A percentile compares a stretch with the other conserved stretches of the same genome.
These are phyloP conservation scores for Hemichromis elongatus DNA, from an alignment of 2,113 vertebrate genomes.

Conservation along the genomic window DNA sequence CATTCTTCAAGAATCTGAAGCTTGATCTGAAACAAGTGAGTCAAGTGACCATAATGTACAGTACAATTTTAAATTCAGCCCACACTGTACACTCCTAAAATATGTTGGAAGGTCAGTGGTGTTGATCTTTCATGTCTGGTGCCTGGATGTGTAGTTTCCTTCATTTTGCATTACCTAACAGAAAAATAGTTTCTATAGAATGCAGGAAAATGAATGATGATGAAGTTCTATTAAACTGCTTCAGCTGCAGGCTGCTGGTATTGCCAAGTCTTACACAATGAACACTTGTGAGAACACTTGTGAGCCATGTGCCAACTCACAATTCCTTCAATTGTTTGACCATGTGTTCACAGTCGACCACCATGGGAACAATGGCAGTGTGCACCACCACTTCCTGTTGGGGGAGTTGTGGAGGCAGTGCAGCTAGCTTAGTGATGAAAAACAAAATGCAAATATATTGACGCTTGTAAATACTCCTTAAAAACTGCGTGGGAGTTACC, in stretches of 20 bases:
- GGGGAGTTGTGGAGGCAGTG: not conserved
- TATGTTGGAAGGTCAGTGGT: not conserved
- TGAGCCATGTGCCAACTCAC: not conserved
- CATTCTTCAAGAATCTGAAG: not conserved
- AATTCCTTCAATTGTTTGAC: not conserved
- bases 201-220: not conserved
- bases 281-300: not conserved
- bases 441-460: not conserved
- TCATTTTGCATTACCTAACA: not conserved
- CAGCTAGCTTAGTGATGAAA: not conserved
- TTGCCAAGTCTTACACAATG: not conserved
- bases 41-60: not conserved
- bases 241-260: not conserved
- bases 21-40: not conserved
- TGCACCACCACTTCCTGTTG: not conserved
- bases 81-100: not conserved
- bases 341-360: not conserved
- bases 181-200: not conserved
- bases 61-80: not conserved
- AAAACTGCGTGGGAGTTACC: not conserved
- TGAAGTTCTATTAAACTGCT: not conserved
- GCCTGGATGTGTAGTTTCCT: not conserved
- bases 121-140: not conserved
- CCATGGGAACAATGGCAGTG: not conserved
- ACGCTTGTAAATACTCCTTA: not conserved